Evolutionary conservation across 2,888 invertebrate species (phyloP), one percentile per base, ranked within the genome.

Genomic region (Crioceris asparagi): DNA sequence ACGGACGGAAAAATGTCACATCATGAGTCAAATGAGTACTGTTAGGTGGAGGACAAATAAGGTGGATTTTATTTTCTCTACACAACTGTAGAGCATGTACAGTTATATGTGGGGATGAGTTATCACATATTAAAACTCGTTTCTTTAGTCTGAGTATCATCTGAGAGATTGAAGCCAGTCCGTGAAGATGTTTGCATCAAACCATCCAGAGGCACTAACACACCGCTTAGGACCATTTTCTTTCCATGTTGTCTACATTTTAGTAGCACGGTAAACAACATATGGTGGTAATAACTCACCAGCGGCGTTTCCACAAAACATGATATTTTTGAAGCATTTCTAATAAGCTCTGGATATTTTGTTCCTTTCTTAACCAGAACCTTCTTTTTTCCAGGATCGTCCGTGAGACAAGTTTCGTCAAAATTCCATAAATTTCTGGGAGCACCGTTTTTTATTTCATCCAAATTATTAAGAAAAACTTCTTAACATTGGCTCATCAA

Each of bases 381-480:
- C 30, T 43, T 51, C 42, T 50, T 53, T 23, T 34, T 36, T 1
- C 52, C 53, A 16, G 55, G 54, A 41, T 61, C 53, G 42, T 56
- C 44, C 5, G 36, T 35, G 2, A 43, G 30, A 35, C 45, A 43
- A 4, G 48, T 47, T 27, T 45, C 39, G 14, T 59, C 59, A 46
- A 54, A 56, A 29, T 55, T 60, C 39, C 53, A 45, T 7, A 56
- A 49, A 36, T 57, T 52, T 35, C 42, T 32, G 29, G 44, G 32
- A 23, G 50, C 35, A 32, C 39, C 35, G 21, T 43, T 35, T 29
- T 31, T 36, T 35, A 44, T 17, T 17, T 39, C 42, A 14, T 18
- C n/a, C 32, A 15, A 40, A 32, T 30, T 45, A 38, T 38, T 41
- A 12, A 41, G 36, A 30, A 29, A 41, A 36, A 21, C 34, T 39